Evolutionary conservation across 2,797 vertebrate genomes (phyloP), one percentile per base, ranked within the genome.

Genomic region (Leuciscus waleckii): DNA sequence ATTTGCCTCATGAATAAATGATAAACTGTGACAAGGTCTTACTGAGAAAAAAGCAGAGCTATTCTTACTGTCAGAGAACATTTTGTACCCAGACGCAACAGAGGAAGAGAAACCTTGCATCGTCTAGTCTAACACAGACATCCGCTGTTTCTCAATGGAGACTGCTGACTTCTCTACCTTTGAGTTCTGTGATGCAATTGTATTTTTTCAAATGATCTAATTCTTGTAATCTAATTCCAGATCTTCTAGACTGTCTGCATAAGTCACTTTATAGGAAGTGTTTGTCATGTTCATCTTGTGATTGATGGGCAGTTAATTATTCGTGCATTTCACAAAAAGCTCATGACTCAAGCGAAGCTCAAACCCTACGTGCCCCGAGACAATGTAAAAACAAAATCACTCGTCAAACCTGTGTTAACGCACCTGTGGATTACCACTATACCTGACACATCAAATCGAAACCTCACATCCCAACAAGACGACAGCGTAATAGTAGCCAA

Each of bases 231-330:
- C 32, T 54, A 26, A 76, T 83, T 83, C 43, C 58, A 54, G 74
- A 77, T 77, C n/a, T 67, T 56, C 46, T 39, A 77, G 61, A 68
- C 35, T 41, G 41, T 76, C 73, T 68, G 82, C 58, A 16, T n/a
- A 76, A 75, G 49, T 84, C 63, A 56, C 74, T 32, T 69, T 56
- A 23, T 35, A 68, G n/a, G 32, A 76, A 69, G 17, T 23, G 41
- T 63, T 82, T 74, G 54, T 75, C 43, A 69, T 43, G 37, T 84
- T 84, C 74, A 14, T 84, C 46, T 70, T 77, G 61, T 83, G n/a
- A 68, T 37, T 77, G 46, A 77, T 5, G n/a, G 73, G n/a, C 7
- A 77, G 61, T 29, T 68, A 39, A 49, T 54, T 16, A 29, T 43
- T 56, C 7, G 4, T 21, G 7, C 29, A 19, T 16, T 43, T 67